Conservation (phyloP, 2,113 vertebrate genomes). For the Cebus imitator region DNA sequence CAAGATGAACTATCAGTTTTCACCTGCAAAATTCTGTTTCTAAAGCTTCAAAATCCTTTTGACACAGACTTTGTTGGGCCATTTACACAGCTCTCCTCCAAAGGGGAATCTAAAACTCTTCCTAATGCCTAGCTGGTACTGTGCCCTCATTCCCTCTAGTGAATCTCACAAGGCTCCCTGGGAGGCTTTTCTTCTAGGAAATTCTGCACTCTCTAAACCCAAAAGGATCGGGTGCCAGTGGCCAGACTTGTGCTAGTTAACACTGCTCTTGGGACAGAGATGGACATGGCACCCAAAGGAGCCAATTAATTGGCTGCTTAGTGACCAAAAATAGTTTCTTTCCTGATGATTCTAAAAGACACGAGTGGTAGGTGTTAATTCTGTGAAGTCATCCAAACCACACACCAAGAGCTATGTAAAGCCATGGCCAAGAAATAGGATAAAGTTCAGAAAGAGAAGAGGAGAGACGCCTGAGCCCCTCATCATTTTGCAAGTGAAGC, state of each 20-base stretch:
- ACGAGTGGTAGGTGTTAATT: neutral
- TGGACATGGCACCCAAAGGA: neutral
- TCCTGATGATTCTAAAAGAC: neutral
- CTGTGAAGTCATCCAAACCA: neutral
- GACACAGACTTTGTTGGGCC: neutral
- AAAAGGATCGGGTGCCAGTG: neutral
- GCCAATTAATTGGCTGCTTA: neutral
- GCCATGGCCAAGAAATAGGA: neutral
- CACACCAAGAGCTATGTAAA: neutral
- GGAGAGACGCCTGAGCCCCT: neutral
- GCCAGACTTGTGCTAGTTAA: neutral
- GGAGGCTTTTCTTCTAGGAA: neutral
- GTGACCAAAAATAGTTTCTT: neutral
- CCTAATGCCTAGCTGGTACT: neutral
- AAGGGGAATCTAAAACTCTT: neutral
- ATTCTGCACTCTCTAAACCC: neutral
- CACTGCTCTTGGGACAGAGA: neutral
- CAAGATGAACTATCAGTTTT: neutral
- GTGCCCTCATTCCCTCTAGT: neutral
- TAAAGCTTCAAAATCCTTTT: neutral
- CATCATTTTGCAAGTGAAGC: neutral
- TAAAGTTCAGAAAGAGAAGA: neutral
- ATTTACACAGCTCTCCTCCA: neutral
- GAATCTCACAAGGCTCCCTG: neutral
- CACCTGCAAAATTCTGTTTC: slow-evolving; percentile 11